phyloP scores from a whole-genome alignment of 2,797 vertebrate species.

The Gallinago nigripennis region DNA sequence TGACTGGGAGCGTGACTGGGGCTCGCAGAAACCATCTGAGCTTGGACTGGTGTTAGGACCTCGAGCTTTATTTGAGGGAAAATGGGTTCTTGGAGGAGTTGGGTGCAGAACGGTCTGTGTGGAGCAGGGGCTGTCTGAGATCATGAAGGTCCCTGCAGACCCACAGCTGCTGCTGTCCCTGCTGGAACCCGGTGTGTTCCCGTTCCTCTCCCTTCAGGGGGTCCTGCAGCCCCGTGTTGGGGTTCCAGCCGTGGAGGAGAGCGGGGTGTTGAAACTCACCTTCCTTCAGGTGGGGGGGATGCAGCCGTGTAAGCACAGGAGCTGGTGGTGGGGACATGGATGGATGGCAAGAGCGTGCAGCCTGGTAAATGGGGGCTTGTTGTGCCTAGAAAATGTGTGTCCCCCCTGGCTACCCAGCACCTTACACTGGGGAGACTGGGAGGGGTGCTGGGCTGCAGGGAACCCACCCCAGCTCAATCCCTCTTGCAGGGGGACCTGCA shows the following conservation, averaged over 20 bases:
- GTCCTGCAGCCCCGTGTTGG: accelerated
- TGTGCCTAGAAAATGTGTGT: neutral
- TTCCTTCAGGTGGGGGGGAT: neutral
- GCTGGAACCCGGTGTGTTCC: accelerated
- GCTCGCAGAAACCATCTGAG: neutral
- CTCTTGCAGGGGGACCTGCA: neutral
- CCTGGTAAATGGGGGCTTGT: accelerated
- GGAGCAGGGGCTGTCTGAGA: accelerated
- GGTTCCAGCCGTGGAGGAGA: neutral
- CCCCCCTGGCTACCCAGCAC: neutral
- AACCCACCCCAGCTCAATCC: neutral
- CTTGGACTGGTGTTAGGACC: neutral
- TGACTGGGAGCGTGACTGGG: neutral
- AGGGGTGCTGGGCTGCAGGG: neutral
- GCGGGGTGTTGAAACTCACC: accelerated
- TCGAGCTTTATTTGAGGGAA: neutral
- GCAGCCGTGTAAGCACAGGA: neutral
- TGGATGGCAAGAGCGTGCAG: accelerated
- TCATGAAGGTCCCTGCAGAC: neutral
- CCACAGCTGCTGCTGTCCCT: neutral
- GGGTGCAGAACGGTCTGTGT: neutral
- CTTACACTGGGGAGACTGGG: accelerated
- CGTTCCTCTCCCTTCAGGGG: neutral
- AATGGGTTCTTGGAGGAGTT: neutral
- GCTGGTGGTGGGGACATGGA: too few species aligned